Evolutionary conservation across 1,140 invertebrate species (phyloP).

Genomic region (Diploscapter pachys): DNA sequence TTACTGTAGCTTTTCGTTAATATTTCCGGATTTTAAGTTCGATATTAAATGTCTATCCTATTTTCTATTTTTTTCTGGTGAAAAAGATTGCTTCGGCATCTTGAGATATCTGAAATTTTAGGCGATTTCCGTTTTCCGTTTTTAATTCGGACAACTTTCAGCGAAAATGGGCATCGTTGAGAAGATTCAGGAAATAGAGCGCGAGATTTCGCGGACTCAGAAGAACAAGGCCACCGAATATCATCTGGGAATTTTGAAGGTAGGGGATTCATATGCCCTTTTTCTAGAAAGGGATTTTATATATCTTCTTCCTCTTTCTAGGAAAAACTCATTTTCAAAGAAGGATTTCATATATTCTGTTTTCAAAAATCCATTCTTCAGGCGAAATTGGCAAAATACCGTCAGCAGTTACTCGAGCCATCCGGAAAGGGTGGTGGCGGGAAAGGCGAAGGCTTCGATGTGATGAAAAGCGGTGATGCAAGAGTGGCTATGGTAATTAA

Average conservation of each 20-base stretch:
- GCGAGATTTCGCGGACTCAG: constrained; percentile 92
- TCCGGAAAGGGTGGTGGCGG: constrained; percentile 78
- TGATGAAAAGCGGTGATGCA: constrained; percentile 97
- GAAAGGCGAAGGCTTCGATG: constrained; percentile 98
- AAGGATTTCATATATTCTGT: no score
- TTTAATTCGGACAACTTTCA: constrained; percentile 4
- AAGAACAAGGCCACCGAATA: constrained; percentile 99
- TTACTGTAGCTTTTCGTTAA: not conserved
- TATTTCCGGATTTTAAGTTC: not conserved
- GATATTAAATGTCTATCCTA: not conserved
- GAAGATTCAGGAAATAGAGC: constrained; percentile 57
- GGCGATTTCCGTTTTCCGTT: not conserved
- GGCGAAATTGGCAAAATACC: constrained; percentile 95
- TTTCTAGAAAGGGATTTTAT: not conserved
- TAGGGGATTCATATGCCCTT: not conserved
- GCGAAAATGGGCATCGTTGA: constrained; percentile 56
- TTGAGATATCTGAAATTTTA: constrained; percentile 2
- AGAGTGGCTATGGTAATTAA: constrained; percentile 87
- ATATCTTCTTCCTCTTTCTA: no score
- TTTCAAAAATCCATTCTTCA: not conserved
- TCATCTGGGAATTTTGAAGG: constrained; percentile 90
- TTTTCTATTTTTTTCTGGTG: constrained; percentile 15
- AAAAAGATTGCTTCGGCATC: not conserved
- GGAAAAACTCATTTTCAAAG: no score
- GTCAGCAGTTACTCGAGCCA: constrained; percentile 89